phyloP scores from a whole-genome alignment of 2,888 invertebrate species.

The Cinara cedri region DNA sequence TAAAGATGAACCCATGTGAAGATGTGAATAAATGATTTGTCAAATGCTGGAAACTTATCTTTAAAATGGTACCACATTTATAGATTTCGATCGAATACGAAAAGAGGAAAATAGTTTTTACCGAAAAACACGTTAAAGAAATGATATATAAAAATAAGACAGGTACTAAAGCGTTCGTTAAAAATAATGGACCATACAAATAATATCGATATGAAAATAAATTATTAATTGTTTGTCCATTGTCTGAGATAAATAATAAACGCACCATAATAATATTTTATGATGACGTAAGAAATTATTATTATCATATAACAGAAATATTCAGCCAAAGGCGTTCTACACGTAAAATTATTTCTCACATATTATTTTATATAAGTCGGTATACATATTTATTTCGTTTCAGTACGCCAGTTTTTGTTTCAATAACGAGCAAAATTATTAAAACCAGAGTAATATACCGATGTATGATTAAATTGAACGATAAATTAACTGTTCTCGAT shows the following conservation, averaged over 20 bases:
- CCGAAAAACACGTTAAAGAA: no score
- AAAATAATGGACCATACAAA: neutral
- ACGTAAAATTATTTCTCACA: neutral
- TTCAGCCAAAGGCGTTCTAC: slow-evolving; percentile 6
- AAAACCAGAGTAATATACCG: slow-evolving; percentile 27
- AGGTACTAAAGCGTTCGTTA: neutral
- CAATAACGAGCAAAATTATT: slow-evolving; percentile 35
- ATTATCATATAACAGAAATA: neutral
- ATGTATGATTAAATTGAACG: slow-evolving; percentile 28
- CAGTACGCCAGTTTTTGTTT: slow-evolving; percentile 20
- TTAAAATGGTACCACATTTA: no score
- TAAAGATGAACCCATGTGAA: no score
- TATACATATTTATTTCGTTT: neutral
- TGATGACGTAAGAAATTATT: neutral
- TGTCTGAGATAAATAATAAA: slow-evolving; percentile 15
- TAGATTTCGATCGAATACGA: no score
- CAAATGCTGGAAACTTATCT: no score
- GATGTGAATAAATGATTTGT: no score
- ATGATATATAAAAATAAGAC: no score
- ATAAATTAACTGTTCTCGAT: slow-evolving; percentile 50
- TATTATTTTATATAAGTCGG: no score
- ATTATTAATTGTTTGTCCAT: slow-evolving; percentile 9
- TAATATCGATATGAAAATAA: neutral
- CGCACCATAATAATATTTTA: neutral
- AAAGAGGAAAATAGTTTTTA: no score